These are phyloP conservation scores for Pelagia noctiluca DNA, from an alignment of 30 jellyfish, hydroid and myxozoan species.

Conservation along the genomic window DNA sequence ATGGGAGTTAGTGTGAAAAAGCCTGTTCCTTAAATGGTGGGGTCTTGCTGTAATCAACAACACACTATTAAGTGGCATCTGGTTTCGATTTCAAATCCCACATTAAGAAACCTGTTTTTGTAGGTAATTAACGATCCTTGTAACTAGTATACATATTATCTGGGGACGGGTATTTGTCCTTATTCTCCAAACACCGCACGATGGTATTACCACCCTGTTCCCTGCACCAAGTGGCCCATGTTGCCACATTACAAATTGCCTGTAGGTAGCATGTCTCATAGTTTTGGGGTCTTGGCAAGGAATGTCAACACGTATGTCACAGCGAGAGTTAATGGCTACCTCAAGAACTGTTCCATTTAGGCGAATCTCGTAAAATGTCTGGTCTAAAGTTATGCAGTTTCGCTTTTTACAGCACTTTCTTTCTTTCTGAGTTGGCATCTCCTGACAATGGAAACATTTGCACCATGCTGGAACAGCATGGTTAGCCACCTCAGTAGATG, in stretches of 20 bases:
- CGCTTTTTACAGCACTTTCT: neutral
- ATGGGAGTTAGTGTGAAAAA: neutral
- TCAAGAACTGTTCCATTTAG: neutral
- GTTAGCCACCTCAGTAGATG: too few relatives aligned
- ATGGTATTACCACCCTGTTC: conserved; percentile 1
- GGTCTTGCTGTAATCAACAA: neutral
- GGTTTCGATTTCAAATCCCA: too few relatives aligned
- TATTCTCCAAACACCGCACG: conserved; percentile 27
- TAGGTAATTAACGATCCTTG: neutral
- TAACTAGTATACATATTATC: conserved; percentile 3
- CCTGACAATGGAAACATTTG: too few relatives aligned
- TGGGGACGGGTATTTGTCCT: conserved; percentile 10
- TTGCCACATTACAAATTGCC: conserved; percentile 13
- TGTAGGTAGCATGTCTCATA: neutral
- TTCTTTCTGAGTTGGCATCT: too few relatives aligned
- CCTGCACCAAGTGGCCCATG: conserved; percentile 22
- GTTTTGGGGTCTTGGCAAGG: conserved; percentile 1
- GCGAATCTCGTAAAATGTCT: too few relatives aligned
- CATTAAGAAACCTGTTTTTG: too few relatives aligned
- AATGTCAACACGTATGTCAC: conserved; percentile 8
- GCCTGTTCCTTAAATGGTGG: neutral
- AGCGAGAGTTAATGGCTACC: neutral
- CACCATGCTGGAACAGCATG: too few relatives aligned
- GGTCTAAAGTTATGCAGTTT: neutral
- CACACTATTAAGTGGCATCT: too few relatives aligned